phyloP scores from a whole-genome alignment of 2,113 vertebrate genomes.

The Malurus elegans region DNA sequence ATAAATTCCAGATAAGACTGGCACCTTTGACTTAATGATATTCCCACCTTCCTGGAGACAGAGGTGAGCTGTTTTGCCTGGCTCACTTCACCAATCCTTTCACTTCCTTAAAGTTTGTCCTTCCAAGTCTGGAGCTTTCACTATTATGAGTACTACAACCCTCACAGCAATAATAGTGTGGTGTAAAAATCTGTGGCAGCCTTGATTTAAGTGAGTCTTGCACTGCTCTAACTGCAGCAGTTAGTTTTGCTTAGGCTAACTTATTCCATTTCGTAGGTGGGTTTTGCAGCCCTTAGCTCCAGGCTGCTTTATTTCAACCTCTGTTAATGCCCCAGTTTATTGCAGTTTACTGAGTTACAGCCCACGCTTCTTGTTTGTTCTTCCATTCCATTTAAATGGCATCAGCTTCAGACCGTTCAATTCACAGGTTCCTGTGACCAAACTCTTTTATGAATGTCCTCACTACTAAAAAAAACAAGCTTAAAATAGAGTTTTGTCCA shows the following conservation, averaged over 20 bases:
- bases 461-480: neutral
- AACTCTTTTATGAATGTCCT: neutral
- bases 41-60: neutral
- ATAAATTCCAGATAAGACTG: neutral
- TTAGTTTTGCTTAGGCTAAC: neutral
- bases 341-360: neutral
- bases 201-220: neutral
- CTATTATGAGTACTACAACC: neutral
- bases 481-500: neutral
- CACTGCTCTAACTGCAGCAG: neutral
- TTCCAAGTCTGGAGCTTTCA: neutral
- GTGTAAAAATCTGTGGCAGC: neutral
- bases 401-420: neutral
- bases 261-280: neutral
- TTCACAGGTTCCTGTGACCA: neutral
- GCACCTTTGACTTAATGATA: neutral
- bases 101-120: neutral
- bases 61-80: neutral
- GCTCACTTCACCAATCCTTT: neutral
- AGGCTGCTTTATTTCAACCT: neutral
- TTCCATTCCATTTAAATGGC: constrained; percentile 13
- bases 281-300: neutral
- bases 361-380: neutral
- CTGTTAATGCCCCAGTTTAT: neutral
- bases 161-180: neutral